Conservation (phyloP, 2,113 vertebrate species). For the Lepidothrix coronata region DNA sequence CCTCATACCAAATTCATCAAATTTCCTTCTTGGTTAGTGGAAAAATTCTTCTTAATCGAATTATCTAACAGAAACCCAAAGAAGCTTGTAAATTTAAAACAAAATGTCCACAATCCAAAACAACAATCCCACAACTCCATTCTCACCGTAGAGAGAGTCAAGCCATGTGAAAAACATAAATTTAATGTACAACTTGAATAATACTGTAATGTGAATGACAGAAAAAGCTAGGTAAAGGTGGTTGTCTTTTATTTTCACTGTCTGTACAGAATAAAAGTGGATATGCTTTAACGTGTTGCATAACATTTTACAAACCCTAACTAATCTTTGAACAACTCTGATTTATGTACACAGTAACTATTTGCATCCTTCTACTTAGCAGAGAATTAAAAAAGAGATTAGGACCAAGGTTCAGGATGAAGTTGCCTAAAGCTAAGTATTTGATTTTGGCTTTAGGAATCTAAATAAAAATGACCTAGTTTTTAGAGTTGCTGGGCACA, state of each 20-base stretch:
- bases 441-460: conserved; percentile 33
- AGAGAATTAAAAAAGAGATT: conserved; percentile 34
- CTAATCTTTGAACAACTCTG: conserved; percentile 28
- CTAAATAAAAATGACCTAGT: conserved; percentile 13
- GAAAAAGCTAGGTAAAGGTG: not conserved
- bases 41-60: not conserved
- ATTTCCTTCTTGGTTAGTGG: not conserved
- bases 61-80: not conserved
- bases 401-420: conserved; percentile 29
- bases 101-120: not conserved
- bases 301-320: not conserved
- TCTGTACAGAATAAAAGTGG: not conserved
- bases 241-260: not conserved
- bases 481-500: not conserved
- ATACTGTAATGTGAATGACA: not conserved
- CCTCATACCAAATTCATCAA: not conserved
- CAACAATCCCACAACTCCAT: not conserved
- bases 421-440: conserved; percentile 11
- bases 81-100: not conserved
- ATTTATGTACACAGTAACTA: conserved; percentile 20
- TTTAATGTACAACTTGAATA: not conserved
- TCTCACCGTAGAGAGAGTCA: not conserved
- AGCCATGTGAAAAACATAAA: not conserved
- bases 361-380: conserved; percentile 29
- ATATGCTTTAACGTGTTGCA: not conserved